Evolutionary conservation across 1,140 invertebrate genomes (phyloP).

Genomic region (Eubasilissa regina): DNA sequence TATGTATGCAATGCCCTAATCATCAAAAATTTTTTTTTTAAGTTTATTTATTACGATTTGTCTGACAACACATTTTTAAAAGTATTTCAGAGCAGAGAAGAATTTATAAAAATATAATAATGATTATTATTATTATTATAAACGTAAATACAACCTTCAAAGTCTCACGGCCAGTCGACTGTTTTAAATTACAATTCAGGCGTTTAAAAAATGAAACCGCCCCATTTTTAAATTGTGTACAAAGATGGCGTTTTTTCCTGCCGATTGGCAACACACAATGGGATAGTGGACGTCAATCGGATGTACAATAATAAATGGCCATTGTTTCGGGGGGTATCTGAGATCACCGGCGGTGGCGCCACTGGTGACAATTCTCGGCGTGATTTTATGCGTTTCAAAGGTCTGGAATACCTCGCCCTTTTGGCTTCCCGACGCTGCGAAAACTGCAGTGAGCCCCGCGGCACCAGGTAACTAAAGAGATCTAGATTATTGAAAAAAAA

Average conservation of each 20-base stretch:
- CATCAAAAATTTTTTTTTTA: too few relatives aligned
- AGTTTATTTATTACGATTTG: too few relatives aligned
- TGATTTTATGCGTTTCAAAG: conserved; percentile 49
- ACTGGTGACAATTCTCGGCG: conserved; percentile 48
- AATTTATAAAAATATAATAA: too few relatives aligned
- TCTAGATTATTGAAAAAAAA: too few relatives aligned
- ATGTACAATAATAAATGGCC: conserved; percentile 52
- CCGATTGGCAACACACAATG: conserved; percentile 48
- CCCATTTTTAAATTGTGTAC: conserved; percentile 22
- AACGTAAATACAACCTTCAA: too few relatives aligned
- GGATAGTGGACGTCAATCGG: conserved; percentile 49
- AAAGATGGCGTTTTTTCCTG: conserved; percentile 20
- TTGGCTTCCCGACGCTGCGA: background rate
- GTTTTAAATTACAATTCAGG: conserved; percentile 22
- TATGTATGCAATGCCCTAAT: too few relatives aligned
- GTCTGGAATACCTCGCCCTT: conserved; percentile 16
- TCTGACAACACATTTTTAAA: too few relatives aligned
- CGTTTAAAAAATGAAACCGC: conserved; percentile 15
- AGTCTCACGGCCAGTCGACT: too few relatives aligned
- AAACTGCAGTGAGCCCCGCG: background rate
- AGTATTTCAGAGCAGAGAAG: too few relatives aligned
- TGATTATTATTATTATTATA: too few relatives aligned
- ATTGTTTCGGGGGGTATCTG: conserved; percentile 51
- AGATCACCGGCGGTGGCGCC: conserved; percentile 54
- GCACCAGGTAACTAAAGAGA: conserved; percentile 1